Base-by-base conservation (phyloP, 2,888 invertebrate genomes). In the Tetragonisca angustula region DNA sequence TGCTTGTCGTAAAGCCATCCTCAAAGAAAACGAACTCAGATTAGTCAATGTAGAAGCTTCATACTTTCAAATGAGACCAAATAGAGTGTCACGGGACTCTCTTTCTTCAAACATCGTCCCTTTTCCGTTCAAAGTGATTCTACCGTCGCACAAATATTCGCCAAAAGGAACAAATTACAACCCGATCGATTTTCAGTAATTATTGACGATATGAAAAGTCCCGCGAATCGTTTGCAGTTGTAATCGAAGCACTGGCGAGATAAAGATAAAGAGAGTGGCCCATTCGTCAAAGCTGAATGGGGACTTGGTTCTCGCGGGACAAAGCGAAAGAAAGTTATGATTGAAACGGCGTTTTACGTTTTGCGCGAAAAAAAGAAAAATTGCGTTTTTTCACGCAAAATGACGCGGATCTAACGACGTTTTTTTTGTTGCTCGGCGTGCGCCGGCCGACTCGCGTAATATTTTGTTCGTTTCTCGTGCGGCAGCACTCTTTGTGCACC, bases 401-500 rank as follows among this genome's bases (percentile, higher is more conserved):
- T 85, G 64, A 70, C 72, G 76, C 70, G n/a, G 43, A 68, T 70
- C 52, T 49, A 68, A 50, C 36, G 21, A 36, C 64, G 61, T 64
- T 80, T 78, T 80, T 78, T 71, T 61, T 67, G 59, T 54, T 70
- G 32, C 32, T 32, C 32, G 32, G 32, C 32, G 32, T 4, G 32
- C 59, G 59, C 59, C 67, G 76, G 85, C 6, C 36, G 74, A 64
- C 79, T 76, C 56, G 76, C 76, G 62, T 70, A 80, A 84, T 87
- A 87, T 88, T 82, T 85, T 84, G 74, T 75, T 76, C 76, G 81
- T 84, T 87, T 89, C 80, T 71, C 67, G 77, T 61, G 68, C 73
- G 62, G 56, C 87, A 24, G 69, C 43, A 9, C 73, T 74, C 90
- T 90, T 90, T 90, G 89, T 88, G 86, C 89, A 90, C 79, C 87